Evolutionary conservation across 2,888 invertebrate species (phyloP).

Genomic region (Andrena bucephala): DNA sequence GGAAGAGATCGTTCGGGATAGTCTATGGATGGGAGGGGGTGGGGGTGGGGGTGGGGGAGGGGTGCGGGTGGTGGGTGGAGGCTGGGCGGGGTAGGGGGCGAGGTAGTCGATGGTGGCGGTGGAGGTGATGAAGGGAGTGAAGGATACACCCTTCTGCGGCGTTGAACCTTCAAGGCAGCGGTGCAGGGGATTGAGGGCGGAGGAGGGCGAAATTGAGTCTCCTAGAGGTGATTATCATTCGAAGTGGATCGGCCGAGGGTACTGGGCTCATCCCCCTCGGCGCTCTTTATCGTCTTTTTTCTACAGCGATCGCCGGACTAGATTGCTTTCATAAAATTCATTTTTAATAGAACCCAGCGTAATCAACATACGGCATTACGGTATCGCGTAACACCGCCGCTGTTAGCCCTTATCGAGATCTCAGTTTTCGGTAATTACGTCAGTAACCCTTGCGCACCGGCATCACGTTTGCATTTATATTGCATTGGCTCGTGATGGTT

Average conservation of each 20-base stretch:
- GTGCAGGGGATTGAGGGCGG: conserved; percentile 57
- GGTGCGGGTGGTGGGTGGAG: not conserved
- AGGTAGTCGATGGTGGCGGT: conserved; percentile 50
- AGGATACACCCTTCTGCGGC: conserved; percentile 74
- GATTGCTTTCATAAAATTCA: conserved; percentile 79
- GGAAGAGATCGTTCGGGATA: conserved; percentile 70
- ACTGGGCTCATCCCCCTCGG: conserved; percentile 68
- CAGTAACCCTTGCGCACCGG: conserved; percentile 1
- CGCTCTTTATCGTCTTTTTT: conserved; percentile 64
- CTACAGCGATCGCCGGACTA: conserved; percentile 73
- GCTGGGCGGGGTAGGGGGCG: conserved; percentile 45
- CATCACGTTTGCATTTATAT: not conserved
- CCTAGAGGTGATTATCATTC: conserved; percentile 82
- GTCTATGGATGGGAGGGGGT: conserved; percentile 49
- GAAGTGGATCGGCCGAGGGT: conserved; percentile 78
- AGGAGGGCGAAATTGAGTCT: conserved; percentile 80
- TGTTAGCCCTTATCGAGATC: conserved; percentile 23
- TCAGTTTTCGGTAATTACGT: conserved; percentile 21
- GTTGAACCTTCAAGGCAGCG: conserved; percentile 73
- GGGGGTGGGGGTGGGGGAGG: conserved; percentile 19
- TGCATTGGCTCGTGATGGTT: not conserved
- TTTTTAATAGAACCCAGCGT: conserved; percentile 77
- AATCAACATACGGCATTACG: conserved; percentile 67
- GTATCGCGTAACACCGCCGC: conserved; percentile 43
- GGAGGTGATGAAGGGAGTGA: conserved; percentile 66